phyloP scores from a whole-genome alignment of 2,888 invertebrate genomes.

The Trichacis sp. region DNA sequence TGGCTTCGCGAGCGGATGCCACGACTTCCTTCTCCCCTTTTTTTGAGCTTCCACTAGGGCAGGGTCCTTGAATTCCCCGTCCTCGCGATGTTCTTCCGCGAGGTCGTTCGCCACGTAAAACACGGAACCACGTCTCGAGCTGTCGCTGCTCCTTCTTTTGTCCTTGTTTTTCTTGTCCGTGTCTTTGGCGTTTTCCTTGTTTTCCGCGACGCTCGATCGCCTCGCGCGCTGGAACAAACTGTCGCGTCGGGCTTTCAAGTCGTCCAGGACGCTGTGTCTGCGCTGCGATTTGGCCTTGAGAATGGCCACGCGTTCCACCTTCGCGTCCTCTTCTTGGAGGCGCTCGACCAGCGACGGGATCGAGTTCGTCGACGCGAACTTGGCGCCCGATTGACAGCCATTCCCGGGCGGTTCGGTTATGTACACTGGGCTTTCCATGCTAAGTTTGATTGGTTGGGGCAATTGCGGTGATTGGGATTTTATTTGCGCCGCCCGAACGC shows the following conservation, averaged over 20 bases:
- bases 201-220: conserved; percentile 58
- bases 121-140: conserved; percentile 56
- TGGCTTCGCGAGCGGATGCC: conserved; percentile 69
- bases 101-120: conserved; percentile 64
- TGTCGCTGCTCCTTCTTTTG: conserved; percentile 56
- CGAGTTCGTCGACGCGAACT: conserved; percentile 64
- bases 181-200: conserved; percentile 48
- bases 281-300: conserved; percentile 52
- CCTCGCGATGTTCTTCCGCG: conserved; percentile 44
- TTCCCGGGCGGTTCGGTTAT: conserved; percentile 58
- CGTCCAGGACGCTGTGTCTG: conserved; percentile 66
- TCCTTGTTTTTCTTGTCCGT: conserved; percentile 49
- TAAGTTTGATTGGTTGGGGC: conserved; percentile 13
- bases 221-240: conserved; percentile 60
- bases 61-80: conserved; percentile 9
- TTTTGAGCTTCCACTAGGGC: conserved; percentile 60
- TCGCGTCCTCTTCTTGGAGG: conserved; percentile 31
- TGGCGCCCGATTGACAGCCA: conserved; percentile 49
- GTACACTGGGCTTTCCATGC: conserved; percentile 60
- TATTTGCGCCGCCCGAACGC: background rate
- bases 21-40: conserved; percentile 76
- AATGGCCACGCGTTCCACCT: conserved; percentile 41
- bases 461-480: background rate
- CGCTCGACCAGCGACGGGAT: conserved; percentile 60
- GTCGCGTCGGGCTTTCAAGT: conserved; percentile 61